phyloP scores from a whole-genome alignment of 2,888 invertebrate species.

The Plusia festucae region DNA sequence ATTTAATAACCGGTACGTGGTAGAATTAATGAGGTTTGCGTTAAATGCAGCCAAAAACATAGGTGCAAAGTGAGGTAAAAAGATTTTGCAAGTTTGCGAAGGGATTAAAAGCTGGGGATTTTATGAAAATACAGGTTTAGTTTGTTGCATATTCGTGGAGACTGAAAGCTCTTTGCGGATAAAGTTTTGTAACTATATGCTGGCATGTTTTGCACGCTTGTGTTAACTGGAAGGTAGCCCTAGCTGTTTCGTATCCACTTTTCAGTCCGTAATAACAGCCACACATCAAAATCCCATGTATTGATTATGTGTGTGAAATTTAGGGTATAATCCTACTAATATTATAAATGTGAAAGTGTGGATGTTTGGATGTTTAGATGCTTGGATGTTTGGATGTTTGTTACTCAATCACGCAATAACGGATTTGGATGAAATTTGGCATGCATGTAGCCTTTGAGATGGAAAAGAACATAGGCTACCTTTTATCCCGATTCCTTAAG shows the following conservation, averaged over 20 bases:
- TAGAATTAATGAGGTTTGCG: slow-evolving; percentile 3
- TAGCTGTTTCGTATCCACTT: not conserved
- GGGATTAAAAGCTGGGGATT: not conserved
- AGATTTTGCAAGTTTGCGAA: not conserved
- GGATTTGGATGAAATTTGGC: no score
- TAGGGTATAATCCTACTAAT: no score
- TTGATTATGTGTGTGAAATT: no score
- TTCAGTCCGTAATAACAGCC: no score
- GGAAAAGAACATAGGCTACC: no score
- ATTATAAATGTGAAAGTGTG: no score
- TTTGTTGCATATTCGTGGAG: not conserved
- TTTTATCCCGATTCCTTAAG: no score
- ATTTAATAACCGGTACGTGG: slow-evolving; percentile 18
- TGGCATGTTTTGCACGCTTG: not conserved
- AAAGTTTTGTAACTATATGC: not conserved
- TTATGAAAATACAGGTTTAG: not conserved
- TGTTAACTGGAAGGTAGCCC: not conserved
- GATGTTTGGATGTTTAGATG: no score
- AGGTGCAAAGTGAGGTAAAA: not conserved
- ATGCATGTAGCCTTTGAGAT: no score
- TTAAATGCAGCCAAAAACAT: not conserved
- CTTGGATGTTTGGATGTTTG: no score
- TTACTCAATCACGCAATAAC: no score
- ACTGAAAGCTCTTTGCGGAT: not conserved
- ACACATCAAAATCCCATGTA: no score